These are phyloP conservation scores for Polia nebulosa DNA, from an alignment of 2,888 invertebrate genomes.

Conservation along the genomic window DNA sequence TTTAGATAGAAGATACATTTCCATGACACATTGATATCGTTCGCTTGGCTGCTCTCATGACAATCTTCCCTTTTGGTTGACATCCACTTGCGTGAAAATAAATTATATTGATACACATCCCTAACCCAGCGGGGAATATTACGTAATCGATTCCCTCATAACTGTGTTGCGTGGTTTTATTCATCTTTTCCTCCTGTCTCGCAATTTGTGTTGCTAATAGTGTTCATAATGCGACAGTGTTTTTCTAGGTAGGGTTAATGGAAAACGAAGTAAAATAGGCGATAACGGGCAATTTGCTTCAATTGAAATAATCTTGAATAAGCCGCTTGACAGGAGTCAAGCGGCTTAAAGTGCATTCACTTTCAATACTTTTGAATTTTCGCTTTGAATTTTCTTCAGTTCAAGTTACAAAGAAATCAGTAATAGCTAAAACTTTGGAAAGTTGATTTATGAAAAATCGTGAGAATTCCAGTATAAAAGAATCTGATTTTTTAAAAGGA, in stretches of 20 bases:
- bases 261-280: neutral
- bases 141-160: constrained; percentile 49
- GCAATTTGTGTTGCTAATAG: constrained; percentile 16
- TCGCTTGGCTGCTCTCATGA: constrained; percentile 25
- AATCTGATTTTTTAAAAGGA: neutral
- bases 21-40: constrained; percentile 26
- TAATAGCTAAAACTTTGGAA: neutral
- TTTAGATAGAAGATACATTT: constrained; percentile 15
- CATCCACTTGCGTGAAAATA: constrained; percentile 46
- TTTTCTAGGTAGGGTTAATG: neutral
- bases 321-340: neutral
- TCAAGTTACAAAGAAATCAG: constrained; percentile 13
- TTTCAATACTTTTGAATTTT: neutral
- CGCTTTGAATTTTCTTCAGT: constrained; percentile 4
- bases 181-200: constrained; percentile 37
- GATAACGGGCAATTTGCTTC: neutral
- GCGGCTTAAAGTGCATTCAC: too few relatives aligned
- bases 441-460: neutral
- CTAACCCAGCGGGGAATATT: constrained; percentile 34
- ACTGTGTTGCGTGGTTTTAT: constrained; percentile 38
- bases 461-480: too few relatives aligned
- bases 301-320: constrained; percentile 6
- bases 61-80: constrained; percentile 33
- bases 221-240: neutral
- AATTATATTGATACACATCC: constrained; percentile 45